Evolutionary conservation across 2,888 invertebrate genomes (phyloP).

Genomic region (Hirtodrosophila confusa): DNA sequence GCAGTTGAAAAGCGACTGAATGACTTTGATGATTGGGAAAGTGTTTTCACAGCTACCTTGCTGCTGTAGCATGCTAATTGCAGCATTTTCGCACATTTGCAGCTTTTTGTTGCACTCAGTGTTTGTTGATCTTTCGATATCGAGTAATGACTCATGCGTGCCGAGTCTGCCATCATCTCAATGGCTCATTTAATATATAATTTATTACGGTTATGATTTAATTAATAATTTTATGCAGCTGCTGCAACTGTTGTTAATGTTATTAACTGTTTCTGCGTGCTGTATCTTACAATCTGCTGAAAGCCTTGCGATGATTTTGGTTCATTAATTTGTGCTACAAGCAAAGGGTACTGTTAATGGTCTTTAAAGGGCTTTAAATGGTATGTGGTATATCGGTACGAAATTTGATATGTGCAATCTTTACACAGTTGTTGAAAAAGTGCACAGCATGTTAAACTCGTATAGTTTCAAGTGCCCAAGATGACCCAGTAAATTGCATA

Average conservation of each 20-base stretch:
- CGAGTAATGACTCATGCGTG: constrained; percentile 63
- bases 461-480: constrained; percentile 15
- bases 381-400: constrained; percentile 61
- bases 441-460: constrained; percentile 61
- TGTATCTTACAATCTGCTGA: constrained; percentile 54
- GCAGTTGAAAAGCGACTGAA: constrained; percentile 72
- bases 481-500: constrained; percentile 62
- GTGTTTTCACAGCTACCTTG: constrained; percentile 69
- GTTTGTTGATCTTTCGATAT: neutral
- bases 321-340: constrained; percentile 11
- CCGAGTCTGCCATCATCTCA: constrained; percentile 24
- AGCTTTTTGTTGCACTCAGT: constrained; percentile 31
- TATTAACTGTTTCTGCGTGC: constrained; percentile 37
- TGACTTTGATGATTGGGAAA: constrained; percentile 79
- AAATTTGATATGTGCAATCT: constrained; percentile 64
- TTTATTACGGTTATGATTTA: constrained; percentile 72
- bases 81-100: constrained; percentile 74
- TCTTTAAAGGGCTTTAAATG: constrained; percentile 72
- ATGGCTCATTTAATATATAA: constrained; percentile 49
- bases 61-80: constrained; percentile 64
- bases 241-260: constrained; percentile 24
- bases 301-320: constrained; percentile 61
- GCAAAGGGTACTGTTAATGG: constrained; percentile 56
- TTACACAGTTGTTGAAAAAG: constrained; percentile 63
- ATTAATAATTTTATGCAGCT: constrained; percentile 64